Evolutionary conservation across 2,797 vertebrate genomes (phyloP).

Genomic region (Taenioides sp.): DNA sequence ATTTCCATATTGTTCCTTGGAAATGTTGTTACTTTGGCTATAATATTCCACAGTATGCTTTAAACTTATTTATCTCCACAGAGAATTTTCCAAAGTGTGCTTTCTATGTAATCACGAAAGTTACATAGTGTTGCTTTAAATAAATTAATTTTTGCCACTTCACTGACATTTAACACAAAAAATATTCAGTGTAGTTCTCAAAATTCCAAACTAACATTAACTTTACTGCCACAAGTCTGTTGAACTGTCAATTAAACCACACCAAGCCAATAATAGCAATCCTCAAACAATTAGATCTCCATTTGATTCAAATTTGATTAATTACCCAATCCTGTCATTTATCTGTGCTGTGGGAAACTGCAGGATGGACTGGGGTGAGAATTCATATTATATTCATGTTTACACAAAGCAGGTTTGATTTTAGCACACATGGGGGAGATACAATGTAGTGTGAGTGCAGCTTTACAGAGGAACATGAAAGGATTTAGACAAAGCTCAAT

Average conservation of each 20-base stretch:
- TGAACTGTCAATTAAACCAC: background rate
- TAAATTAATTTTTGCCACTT: background rate
- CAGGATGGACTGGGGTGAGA: background rate
- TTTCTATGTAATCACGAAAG: too few species aligned
- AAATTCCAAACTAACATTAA: background rate
- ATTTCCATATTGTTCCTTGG: too few species aligned
- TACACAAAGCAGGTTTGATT: background rate
- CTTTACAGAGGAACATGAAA: constrained; percentile 20
- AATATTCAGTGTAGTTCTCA: background rate
- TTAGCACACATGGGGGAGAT: background rate
- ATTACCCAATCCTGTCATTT: background rate
- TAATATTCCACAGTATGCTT: too few species aligned
- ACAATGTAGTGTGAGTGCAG: background rate
- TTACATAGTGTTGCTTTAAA: too few species aligned
- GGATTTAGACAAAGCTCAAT: constrained; percentile 8
- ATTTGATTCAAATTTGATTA: background rate
- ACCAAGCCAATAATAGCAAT: background rate
- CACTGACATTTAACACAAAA: background rate
- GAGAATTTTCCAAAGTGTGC: too few species aligned
- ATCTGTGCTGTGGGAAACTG: background rate
- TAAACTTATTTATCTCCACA: too few species aligned
- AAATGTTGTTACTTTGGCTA: too few species aligned
- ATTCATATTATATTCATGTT: background rate
- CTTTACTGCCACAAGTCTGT: background rate
- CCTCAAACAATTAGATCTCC: background rate